Conservation (phyloP, 2,888 invertebrate genomes). For the Cyaniris semiargus region DNA sequence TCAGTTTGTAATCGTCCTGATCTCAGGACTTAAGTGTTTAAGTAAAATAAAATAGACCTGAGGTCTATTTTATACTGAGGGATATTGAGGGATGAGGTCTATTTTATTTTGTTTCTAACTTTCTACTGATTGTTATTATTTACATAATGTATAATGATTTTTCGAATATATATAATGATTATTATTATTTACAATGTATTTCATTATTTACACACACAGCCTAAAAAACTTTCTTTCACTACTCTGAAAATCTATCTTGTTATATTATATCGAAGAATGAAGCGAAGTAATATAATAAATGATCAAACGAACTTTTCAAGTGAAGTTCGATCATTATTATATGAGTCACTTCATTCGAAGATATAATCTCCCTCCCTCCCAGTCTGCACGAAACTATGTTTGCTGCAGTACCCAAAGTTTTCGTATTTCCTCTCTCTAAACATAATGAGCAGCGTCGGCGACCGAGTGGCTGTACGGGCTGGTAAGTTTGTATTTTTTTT, state of each 20-base stretch:
- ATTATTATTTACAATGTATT: too few species aligned
- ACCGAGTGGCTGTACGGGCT: not conserved
- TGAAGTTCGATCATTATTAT: constrained; percentile 32
- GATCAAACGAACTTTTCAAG: constrained; percentile 33
- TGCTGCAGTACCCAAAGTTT: not conserved
- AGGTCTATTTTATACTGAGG: too few species aligned
- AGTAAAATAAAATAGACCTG: too few species aligned
- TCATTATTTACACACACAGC: not conserved
- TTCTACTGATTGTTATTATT: too few species aligned
- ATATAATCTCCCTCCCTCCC: constrained; percentile 11
- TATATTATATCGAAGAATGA: constrained; percentile 30
- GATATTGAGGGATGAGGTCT: too few species aligned
- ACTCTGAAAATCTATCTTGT: constrained; percentile 3
- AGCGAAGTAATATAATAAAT: constrained; percentile 32
- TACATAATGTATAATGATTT: too few species aligned
- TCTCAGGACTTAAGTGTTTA: too few species aligned
- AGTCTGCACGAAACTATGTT: not conserved
- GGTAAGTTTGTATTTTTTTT: not conserved
- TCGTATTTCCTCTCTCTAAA: not conserved
- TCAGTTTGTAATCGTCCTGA: not conserved
- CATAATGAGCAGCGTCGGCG: not conserved
- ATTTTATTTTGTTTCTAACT: too few species aligned
- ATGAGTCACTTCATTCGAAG: constrained; percentile 34
- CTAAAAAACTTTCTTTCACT: not conserved
- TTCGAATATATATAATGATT: too few species aligned